Base-by-base conservation (phyloP, 2,113 vertebrate genomes). In the Cavia porcellus region DNA sequence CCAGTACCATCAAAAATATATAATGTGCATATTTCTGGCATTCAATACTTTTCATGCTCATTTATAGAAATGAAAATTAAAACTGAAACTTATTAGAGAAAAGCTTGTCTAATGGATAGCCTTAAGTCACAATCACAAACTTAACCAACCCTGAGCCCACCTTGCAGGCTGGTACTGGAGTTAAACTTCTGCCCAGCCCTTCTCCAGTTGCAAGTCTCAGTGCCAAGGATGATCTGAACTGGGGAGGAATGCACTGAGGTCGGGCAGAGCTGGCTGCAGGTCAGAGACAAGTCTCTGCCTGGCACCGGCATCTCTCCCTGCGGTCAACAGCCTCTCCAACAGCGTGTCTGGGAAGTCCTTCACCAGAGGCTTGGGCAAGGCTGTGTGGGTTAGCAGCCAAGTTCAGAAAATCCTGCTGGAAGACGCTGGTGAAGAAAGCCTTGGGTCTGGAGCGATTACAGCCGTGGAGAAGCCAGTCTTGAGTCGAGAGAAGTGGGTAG, bases 181-280 rank as follows among this genome's bases (percentile, higher is more conserved):
- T 32, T 22, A 59, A 74, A 24, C 11, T n/a, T 77, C 38, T 19
- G 66, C 50, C 61, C 11, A 47, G 38, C 28, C 30, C 45, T 88
- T 24, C 28, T 59, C 22, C 12, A 0, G 1, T 79, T 5, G 3
- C 19, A 3, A 1, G 20, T 88, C 50, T 83, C 61, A 13, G 50
- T 0, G 90, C 96, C 96, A 97, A 91, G 66, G 95, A 83, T 95
- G 93, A 98, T 93, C 93, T 90, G 93, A 35, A 72, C 50, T 22
- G 38, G 68, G 87, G 66, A 97, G 93, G 94, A 97, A 97, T 90
- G 97, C 9, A 6, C 59, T 32, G 61, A 52, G 88, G 96, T 59
- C 4, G 4, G 24, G 72, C 68, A 66, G 87, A 80, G 61, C 92
- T 92, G 97, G 94, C 94, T 14, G 1, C 52, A 42, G 92, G 94